Conservation (phyloP, 2,888 invertebrate genomes). For the Torymus texanus region DNA sequence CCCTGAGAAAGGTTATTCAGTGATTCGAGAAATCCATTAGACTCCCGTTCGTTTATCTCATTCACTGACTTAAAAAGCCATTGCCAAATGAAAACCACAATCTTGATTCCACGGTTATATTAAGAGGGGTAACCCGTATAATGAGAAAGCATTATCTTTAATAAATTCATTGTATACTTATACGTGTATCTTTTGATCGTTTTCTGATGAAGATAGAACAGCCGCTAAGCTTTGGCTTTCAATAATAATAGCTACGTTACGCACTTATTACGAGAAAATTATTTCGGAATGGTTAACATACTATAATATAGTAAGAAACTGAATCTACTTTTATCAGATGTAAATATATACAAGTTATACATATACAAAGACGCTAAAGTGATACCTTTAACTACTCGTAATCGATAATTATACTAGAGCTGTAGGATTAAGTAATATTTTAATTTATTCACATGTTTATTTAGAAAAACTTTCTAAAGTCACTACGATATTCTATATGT, state of each 20-base stretch:
- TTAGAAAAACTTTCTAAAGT: neutral
- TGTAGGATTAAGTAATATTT: conserved; percentile 1
- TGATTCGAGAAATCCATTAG: conserved; percentile 53
- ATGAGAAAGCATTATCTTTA: conserved; percentile 17
- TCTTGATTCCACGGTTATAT: conserved; percentile 20
- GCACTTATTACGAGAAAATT: too few species aligned
- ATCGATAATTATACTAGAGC: conserved; percentile 5
- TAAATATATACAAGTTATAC: neutral
- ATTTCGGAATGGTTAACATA: too few species aligned
- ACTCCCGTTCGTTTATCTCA: conserved; percentile 31
- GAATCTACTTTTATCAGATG: too few species aligned
- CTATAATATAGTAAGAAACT: too few species aligned
- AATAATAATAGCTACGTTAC: too few species aligned
- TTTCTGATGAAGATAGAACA: neutral
- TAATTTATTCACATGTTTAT: conserved; percentile 18
- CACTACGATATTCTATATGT: too few species aligned
- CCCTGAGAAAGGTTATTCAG: conserved; percentile 36
- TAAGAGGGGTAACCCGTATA: neutral
- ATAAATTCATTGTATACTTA: conserved; percentile 11
- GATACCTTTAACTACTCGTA: conserved; percentile 2
- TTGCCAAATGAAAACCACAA: conserved; percentile 21
- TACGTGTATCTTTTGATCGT: neutral
- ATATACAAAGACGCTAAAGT: neutral
- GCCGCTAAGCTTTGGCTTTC: neutral
- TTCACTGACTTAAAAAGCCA: conserved; percentile 39